Evolutionary conservation across 2,113 vertebrate genomes (phyloP).

Genomic region (Fukomys damarensis): DNA sequence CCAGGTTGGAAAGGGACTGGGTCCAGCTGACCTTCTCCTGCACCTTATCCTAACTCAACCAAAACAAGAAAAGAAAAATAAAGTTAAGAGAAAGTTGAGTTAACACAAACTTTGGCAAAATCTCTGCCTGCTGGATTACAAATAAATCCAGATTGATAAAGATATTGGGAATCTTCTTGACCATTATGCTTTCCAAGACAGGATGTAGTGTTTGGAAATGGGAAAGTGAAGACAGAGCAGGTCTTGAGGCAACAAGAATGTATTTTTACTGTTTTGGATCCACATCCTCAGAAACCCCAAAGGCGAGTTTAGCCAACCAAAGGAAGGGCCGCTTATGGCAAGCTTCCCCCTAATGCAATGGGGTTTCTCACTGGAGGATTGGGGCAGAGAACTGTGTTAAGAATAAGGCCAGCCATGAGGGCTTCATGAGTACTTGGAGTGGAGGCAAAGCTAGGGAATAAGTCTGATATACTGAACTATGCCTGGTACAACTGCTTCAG

Average conservation of each 20-base stretch:
- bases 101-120: conserved; percentile 50
- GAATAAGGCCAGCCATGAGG: background rate
- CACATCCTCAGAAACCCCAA: background rate
- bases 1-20: background rate
- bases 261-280: conserved; percentile 26
- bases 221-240: background rate
- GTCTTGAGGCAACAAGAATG: background rate
- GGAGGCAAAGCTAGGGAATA: background rate
- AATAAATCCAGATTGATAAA: conserved; percentile 9
- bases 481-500: background rate
- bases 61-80: conserved; percentile 63
- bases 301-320: conserved; percentile 45
- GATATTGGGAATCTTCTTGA: background rate
- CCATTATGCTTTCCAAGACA: conserved; percentile 42
- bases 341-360: background rate
- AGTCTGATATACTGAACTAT: background rate
- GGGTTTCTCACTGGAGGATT: background rate
- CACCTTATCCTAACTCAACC: background rate
- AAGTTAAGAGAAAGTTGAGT: conserved; percentile 20
- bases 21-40: conserved; percentile 36
- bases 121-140: conserved; percentile 4
- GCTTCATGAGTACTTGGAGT: background rate
- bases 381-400: background rate
- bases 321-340: conserved; percentile 16
- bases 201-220: conserved; percentile 55